phyloP scores from a whole-genome alignment of 2,797 vertebrate species.

The Rhinophrynus dorsalis region DNA sequence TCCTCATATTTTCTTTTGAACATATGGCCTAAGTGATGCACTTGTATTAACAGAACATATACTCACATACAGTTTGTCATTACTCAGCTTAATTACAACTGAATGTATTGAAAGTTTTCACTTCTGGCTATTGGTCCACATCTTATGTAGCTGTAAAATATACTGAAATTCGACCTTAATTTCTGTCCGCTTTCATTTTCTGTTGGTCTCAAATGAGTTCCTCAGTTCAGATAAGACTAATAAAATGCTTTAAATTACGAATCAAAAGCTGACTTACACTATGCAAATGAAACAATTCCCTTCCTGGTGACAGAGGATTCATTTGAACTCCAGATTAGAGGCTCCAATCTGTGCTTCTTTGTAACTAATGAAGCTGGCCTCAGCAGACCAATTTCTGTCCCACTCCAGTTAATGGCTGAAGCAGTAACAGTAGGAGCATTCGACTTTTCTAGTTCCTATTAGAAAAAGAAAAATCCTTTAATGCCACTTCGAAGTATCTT shows the following conservation, averaged over 20 bases:
- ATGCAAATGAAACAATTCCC: conserved; percentile 68
- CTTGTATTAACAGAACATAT: no score
- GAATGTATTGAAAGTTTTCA: no score
- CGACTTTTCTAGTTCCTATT: conserved; percentile 71
- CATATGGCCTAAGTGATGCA: no score
- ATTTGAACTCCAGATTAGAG: conserved; percentile 76
- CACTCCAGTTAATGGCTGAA: conserved; percentile 70
- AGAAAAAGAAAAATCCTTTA: conserved; percentile 63
- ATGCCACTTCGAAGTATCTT: conserved; percentile 69
- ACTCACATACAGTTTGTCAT: no score
- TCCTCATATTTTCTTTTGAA: no score
- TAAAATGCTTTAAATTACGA: conserved; percentile 69
- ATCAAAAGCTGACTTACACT: conserved; percentile 67
- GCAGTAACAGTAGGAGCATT: conserved; percentile 64
- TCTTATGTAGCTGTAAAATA: background rate
- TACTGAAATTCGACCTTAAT: conserved; percentile 43
- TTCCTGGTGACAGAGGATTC: conserved; percentile 72
- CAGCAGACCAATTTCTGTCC: conserved; percentile 76
- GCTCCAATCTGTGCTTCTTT: conserved; percentile 65
- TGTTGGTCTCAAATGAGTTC: conserved; percentile 58
- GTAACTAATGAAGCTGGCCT: conserved; percentile 74
- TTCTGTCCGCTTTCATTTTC: conserved; percentile 59
- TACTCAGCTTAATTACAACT: no score
- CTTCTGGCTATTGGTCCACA: no score
- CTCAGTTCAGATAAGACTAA: conserved; percentile 68